These are phyloP conservation scores for Cichladusa arquata DNA, from an alignment of 2,113 vertebrate species.

Conservation along the genomic window DNA sequence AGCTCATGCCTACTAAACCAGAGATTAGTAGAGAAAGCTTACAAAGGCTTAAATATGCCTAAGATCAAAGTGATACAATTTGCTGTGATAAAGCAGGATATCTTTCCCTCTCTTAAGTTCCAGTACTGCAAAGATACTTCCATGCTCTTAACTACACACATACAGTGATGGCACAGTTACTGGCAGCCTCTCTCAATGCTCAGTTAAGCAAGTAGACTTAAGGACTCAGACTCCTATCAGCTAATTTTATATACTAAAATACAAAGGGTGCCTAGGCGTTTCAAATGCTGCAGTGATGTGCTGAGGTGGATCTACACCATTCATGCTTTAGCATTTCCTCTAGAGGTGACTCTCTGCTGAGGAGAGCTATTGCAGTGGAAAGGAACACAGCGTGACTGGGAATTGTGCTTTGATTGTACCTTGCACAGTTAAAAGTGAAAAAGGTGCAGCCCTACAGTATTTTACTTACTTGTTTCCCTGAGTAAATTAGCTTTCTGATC, in stretches of 20 bases:
- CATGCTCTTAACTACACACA: not conserved
- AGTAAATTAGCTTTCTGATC: not conserved
- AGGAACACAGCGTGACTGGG: not conserved
- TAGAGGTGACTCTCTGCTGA: not conserved
- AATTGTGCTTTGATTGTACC: not conserved
- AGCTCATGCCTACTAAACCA: not conserved
- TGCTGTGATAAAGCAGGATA: not conserved
- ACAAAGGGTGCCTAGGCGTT: not conserved
- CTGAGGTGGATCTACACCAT: not conserved
- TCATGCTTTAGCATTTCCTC: not conserved
- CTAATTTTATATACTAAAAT: not conserved
- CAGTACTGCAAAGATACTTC: not conserved
- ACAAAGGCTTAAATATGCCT: not conserved
- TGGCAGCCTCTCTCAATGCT: accelerated
- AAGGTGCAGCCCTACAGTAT: not conserved
- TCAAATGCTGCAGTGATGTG: not conserved
- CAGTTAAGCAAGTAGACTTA: not conserved
- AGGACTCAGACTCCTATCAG: not conserved
- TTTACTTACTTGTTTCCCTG: not conserved
- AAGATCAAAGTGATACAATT: not conserved
- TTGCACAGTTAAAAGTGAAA: not conserved
- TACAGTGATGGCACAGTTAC: not conserved
- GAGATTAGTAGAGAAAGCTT: not conserved
- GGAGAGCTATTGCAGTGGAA: not conserved
- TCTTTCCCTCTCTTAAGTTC: not conserved